Evolutionary conservation across 2,797 vertebrate species (phyloP), one percentile per base, ranked within the genome.

Genomic region (Peromyscus attwateri): DNA sequence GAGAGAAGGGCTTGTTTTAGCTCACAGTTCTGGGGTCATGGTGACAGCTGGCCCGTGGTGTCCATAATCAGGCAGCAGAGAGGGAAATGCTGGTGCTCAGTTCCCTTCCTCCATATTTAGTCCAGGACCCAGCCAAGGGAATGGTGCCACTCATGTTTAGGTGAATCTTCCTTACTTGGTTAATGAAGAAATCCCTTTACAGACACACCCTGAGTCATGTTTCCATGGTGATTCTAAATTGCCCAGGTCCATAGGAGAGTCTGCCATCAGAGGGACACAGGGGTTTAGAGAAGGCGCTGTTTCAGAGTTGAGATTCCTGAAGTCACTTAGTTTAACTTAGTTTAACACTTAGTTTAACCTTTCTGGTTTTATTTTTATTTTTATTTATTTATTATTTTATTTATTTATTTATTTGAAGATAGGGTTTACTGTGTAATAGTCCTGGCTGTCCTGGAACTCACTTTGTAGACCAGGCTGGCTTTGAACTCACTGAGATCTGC

Each of bases 261-360:
- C 31, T 88, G 31, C 6, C 27, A 75, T 21, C 52, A 75, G 8
- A 43, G 11, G 60, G 73, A 4, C 16, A 6, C 49, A 49, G 49
- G 52, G 40, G 37, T 73, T 85, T 85, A 29, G 82, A 68, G 60
- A 52, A 71, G 37, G 89, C 19, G 46, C 46, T 40, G 1, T 34
- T 55, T 46, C 40, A 13, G 40, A 13, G 40, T 9, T 60, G 43
- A 40, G 34, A 21, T 23, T 75, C 73, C 40, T 25, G 55, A 68
- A 46, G 64, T 23, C 10, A 2, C 6, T n/a, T n/a, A n/a, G n/a
- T n/a, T n/a, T n/a, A n/a, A n/a, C n/a, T n/a, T n/a, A n/a, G n/a
- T n/a, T n/a, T n/a, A n/a, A 43, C 3, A 8, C 0, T 2, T 1
- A 12, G 4, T 4, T 7, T 2, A 25, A 19, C 75, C n/a, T 64